Base-by-base conservation (phyloP, 2,888 invertebrate genomes). In the Drosophila parthenogenetica region DNA sequence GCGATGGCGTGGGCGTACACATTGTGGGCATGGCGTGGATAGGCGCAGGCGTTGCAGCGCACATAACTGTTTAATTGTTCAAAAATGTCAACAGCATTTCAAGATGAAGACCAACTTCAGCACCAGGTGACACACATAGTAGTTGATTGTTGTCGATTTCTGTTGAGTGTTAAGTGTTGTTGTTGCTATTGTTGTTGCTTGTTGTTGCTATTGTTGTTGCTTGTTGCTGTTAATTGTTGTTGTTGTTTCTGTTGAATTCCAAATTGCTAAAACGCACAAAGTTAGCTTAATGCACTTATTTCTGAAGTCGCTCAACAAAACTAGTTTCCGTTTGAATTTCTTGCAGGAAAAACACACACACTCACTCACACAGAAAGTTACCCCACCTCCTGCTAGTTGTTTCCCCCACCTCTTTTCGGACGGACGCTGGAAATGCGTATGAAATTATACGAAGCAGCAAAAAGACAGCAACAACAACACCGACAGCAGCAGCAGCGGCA, bases 31-130 rank as follows among this genome's bases (percentile, higher is more conserved):
- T 53, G 49, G 22, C 43, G 39, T n/a, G n/a, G n/a, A 51, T 63
- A 14, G 45, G 55, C 69, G 58, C 40, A 57, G 53, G 63, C 69
- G 48, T 58, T 43, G 50, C 43, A 35, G 37, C 42, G 37, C 42
- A 25, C 72, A 75, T 83, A 90, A 90, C 85, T 77, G 90, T 89
- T 90, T 81, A 89, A 87, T 89, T 90, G 89, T 81, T 70, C 25
- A 19, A 43, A 29, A 65, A 50, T 65, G 69, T 73, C 57, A 53
- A 53, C 64, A 57, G 57, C 57, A 43, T 50, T 77, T 68, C 25
- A 54, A 74, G 55, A 62, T 63, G 67, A 46, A 13, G 50, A 37
- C 59, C 35, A 75, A 65, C 69, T 60, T 70, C 73, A 53, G 42
- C 45, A 55, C 77, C 60, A 73, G 60, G 68, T 77, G 75, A 73